Conservation (phyloP, 1,140 invertebrate species). For the Matsumurasca onukii region DNA sequence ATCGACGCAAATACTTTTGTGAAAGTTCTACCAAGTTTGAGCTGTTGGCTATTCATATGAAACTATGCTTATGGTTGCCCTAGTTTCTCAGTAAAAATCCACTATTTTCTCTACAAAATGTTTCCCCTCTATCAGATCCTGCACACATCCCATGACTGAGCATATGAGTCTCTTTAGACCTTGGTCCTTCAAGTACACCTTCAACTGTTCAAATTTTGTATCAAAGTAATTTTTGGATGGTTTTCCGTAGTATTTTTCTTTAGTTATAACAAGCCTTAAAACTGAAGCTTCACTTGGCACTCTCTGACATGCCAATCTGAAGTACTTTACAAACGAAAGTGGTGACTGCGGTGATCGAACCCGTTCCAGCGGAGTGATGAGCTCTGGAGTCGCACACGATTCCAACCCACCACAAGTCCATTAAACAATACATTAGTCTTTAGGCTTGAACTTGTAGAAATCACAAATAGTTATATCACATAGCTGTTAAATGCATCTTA, state of each 20-base stretch:
- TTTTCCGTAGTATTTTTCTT: neutral
- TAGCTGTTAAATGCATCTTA: too few relatives aligned
- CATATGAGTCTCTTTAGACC: neutral
- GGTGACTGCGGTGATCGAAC: too few relatives aligned
- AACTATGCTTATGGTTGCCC: neutral
- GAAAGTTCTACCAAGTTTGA: too few relatives aligned
- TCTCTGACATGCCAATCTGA: neutral
- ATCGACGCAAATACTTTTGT: too few relatives aligned
- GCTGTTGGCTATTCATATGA: neutral
- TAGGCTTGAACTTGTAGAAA: too few relatives aligned
- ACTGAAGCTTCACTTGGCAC: neutral
- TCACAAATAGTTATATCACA: too few relatives aligned
- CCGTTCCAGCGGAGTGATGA: too few relatives aligned
- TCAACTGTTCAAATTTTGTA: neutral
- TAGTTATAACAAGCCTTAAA: neutral
- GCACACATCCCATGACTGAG: neutral
- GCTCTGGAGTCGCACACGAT: too few relatives aligned
- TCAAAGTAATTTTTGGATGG: neutral
- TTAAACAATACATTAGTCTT: too few relatives aligned
- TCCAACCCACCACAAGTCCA: too few relatives aligned
- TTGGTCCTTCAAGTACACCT: neutral
- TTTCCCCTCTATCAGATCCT: neutral
- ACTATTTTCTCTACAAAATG: neutral
- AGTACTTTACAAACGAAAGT: too few relatives aligned
- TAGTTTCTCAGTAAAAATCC: neutral